Base-by-base conservation (phyloP, 2,113 vertebrate genomes). In the Tor tambroides region DNA sequence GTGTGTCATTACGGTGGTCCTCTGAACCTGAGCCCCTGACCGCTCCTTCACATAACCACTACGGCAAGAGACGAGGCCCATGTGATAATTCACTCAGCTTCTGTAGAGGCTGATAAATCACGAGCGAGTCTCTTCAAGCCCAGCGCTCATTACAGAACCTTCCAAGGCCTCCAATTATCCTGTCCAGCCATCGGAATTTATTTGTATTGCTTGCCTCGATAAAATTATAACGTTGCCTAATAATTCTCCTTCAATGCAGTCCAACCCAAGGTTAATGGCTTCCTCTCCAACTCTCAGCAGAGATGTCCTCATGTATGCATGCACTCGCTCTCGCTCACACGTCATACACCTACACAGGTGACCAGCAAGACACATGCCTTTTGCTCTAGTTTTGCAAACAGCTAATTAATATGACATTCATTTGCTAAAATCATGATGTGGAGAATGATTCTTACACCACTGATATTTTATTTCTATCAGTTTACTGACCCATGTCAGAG, bases 201-300 rank as follows among this genome's bases (percentile, higher is more conserved):
- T 96, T 94, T 95, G 93, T 91, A 89, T 92, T 88, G 88, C 93
- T 92, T 92, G 91, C 91, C 90, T 88, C 93, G 92, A 95, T 95
- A 95, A 95, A 96, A 95, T 95, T 94, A 94, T 92, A 95, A 94
- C 94, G 94, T 94, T 93, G 93, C 92, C 90, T 95, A 93, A 95
- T 96, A 93, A 94, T 95, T 95, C 92, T 94, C 91, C 90, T 93
- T 92, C 80, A 86, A 78, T 93, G 94, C 91, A 91, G 91, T 94
- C 93, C 92, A 92, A 88, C 87, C 88, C 95, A 96, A 96, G 94
- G 95, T 96, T 95, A 95, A 95, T 95, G 93, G 94, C 89, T 65
- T 90, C 92, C 91, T 83, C 87, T 90, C 91, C 93, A 92, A 95
- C 94, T 94, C 95, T 94, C 93, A 94, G 91, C 90, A 75, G 88